Conservation (phyloP, 2,797 vertebrate genomes). For the Streptopelia turtur region DNA sequence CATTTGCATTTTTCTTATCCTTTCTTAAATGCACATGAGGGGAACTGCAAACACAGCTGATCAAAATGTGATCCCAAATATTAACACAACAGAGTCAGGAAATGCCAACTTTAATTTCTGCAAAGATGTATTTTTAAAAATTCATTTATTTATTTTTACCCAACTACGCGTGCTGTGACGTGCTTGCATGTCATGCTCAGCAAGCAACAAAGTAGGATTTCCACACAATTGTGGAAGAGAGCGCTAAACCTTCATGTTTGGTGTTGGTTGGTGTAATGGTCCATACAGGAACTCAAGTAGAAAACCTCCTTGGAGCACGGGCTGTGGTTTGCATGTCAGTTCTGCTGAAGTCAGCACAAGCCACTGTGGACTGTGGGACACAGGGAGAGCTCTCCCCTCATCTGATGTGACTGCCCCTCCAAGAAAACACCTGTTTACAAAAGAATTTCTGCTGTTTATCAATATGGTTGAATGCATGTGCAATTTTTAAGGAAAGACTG, state of each 20-base stretch:
- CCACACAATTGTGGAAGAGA: not conserved
- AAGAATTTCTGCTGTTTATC: not conserved
- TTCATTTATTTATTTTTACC: not conserved
- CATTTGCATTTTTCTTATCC: not conserved
- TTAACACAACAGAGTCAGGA: not conserved
- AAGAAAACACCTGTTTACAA: not conserved
- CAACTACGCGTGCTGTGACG: rapidly evolving
- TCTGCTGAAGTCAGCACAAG: not conserved
- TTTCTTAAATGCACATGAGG: not conserved
- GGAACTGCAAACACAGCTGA: not conserved
- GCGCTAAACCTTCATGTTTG: not conserved
- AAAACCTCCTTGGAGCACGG: not conserved
- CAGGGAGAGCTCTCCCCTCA: not conserved
- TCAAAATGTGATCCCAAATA: not conserved
- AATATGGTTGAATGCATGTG: not conserved
- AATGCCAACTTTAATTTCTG: not conserved
- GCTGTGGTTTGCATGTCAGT: not conserved
- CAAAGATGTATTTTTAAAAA: rapidly evolving
- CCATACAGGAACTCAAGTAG: not conserved
- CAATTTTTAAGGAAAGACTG: not conserved
- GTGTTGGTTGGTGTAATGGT: rapidly evolving
- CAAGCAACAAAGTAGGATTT: not conserved
- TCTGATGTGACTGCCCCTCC: not conserved
- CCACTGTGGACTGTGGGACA: rapidly evolving
- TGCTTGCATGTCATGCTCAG: not conserved